These are phyloP conservation scores for Microcebus ravelobensis DNA, from an alignment of 2,113 vertebrate species.

Conservation along the genomic window DNA sequence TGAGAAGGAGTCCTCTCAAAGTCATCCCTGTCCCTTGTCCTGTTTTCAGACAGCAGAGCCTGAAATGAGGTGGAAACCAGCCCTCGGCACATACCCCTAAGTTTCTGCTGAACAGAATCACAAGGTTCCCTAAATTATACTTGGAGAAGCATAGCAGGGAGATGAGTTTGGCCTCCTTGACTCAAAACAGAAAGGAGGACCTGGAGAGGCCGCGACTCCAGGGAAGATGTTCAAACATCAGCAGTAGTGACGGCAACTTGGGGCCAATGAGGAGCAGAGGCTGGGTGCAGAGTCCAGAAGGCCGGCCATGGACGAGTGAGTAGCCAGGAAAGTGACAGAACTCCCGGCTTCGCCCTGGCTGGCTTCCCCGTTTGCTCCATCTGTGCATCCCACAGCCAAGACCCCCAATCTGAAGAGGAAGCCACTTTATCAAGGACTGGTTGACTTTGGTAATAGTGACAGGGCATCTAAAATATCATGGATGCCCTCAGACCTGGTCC, in stretches of 20 bases:
- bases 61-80: accelerated
- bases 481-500: neutral
- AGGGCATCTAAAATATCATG: neutral
- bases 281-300: neutral
- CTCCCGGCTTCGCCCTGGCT: neutral
- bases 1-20: neutral
- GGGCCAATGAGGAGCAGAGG: neutral
- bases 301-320: accelerated
- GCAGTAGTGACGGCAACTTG: neutral
- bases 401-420: neutral
- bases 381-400: neutral
- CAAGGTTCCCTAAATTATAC: neutral
- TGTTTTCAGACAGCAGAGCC: neutral
- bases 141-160: neutral
- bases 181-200: neutral
- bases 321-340: neutral
- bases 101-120: neutral
- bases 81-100: neutral
- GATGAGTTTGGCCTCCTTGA: neutral
- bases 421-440: neutral
- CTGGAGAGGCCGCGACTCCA: neutral
- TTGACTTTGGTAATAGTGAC: accelerated
- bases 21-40: neutral
- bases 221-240: neutral
- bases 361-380: neutral